Conservation (phyloP, 1,140 invertebrate genomes). For the Phthorimaea operculella region DNA sequence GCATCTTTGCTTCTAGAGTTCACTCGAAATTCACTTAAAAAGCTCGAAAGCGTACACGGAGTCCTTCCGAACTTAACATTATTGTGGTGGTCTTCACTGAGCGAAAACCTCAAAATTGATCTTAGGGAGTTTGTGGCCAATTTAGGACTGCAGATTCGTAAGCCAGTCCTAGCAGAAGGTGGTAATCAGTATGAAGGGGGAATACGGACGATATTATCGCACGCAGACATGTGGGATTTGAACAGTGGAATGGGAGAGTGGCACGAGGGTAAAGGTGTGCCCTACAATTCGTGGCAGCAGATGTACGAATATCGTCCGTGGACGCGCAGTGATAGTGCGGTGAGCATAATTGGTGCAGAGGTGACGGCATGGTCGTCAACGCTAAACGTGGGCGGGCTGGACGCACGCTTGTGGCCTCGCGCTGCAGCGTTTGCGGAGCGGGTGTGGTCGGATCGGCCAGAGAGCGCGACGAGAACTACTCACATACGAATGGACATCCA, state of each 20-base stretch:
- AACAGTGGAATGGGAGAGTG: constrained; percentile 83
- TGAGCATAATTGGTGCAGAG: constrained; percentile 72
- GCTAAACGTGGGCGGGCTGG: constrained; percentile 67
- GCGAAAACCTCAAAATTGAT: constrained; percentile 76
- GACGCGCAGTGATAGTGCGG: constrained; percentile 46
- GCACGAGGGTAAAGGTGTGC: constrained; percentile 75
- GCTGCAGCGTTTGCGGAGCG: constrained; percentile 77
- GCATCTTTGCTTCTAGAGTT: constrained; percentile 78
- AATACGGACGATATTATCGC: constrained; percentile 79
- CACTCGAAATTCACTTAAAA: constrained; percentile 71
- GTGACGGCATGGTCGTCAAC: constrained; percentile 78
- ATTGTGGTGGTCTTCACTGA: constrained; percentile 80
- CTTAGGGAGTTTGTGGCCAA: constrained; percentile 66
- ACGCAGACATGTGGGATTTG: constrained; percentile 84
- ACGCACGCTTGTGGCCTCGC: constrained; percentile 75
- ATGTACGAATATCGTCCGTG: constrained; percentile 83
- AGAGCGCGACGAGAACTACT: constrained; percentile 56
- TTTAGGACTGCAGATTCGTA: constrained; percentile 69
- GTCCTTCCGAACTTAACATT: constrained; percentile 72
- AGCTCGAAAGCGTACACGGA: constrained; percentile 71
- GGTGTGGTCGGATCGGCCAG: constrained; percentile 50
- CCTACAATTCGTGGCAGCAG: constrained; percentile 82
- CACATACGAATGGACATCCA: constrained; percentile 74
- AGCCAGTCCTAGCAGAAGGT: constrained; percentile 70
- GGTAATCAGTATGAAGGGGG: constrained; percentile 74